phyloP scores from a whole-genome alignment of 2,797 vertebrate species.

The Platyrinchus mystaceus region DNA sequence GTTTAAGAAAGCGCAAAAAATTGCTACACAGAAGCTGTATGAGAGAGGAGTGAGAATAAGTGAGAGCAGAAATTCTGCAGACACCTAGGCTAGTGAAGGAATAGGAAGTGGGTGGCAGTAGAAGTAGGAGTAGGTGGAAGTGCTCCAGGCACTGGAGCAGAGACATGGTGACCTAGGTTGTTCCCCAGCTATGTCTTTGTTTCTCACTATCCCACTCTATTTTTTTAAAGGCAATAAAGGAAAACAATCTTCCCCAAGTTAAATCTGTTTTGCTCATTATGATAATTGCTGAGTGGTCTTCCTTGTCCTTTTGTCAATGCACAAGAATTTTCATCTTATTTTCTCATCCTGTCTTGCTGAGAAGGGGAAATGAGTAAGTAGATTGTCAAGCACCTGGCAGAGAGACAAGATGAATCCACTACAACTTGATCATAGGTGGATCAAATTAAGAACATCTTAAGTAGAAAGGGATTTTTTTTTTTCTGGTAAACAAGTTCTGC shows the following conservation, averaged over 20 bases:
- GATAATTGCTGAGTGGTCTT: not conserved
- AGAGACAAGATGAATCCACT: not conserved
- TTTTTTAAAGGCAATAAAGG: not conserved
- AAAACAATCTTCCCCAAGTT: not conserved
- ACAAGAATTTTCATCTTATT: not conserved
- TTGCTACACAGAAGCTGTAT: not conserved
- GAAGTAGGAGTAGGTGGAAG: no score
- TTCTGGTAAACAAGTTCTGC: not conserved
- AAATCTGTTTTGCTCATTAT: not conserved
- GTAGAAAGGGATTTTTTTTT: not conserved
- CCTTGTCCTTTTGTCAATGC: not conserved
- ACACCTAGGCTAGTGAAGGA: not conserved
- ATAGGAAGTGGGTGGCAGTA: no score
- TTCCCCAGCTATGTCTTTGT: not conserved
- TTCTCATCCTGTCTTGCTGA: not conserved
- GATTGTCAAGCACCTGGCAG: not conserved
- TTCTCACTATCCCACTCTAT: not conserved
- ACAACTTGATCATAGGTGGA: not conserved
- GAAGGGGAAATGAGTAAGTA: not conserved
- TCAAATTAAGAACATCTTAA: not conserved
- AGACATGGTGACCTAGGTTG: not conserved
- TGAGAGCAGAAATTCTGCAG: not conserved
- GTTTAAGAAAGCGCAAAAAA: not conserved
- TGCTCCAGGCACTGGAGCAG: not conserved
- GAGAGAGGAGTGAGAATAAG: not conserved